Conservation (phyloP, 2,113 vertebrate genomes). For the Anguilla rostrata region DNA sequence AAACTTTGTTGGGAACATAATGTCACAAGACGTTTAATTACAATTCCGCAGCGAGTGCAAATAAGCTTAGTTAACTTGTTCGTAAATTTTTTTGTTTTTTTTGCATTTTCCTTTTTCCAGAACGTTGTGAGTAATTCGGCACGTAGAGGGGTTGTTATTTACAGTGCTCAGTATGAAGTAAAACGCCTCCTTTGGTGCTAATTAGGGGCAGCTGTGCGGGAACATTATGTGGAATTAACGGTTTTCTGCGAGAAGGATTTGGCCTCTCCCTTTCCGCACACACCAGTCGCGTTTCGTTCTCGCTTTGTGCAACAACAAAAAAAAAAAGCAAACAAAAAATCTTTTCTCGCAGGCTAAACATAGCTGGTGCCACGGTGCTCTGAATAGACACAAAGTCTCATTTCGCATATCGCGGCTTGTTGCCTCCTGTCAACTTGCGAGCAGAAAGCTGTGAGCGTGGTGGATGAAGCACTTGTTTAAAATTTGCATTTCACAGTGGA, state of each 20-base stretch:
- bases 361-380: neutral
- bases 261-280: no score
- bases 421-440: neutral
- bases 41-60: neutral
- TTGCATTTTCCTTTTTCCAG: neutral
- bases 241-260: no score
- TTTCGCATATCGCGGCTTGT: neutral
- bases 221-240: neutral
- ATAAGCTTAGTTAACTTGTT: neutral
- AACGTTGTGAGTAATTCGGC: neutral
- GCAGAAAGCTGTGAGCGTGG: neutral
- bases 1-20: neutral
- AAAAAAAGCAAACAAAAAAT: no score
- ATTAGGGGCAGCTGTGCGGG: neutral
- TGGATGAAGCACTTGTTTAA: neutral
- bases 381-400: neutral
- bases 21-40: neutral
- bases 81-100: no score
- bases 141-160: neutral
- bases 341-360: neutral
- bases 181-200: neutral
- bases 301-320: no score
- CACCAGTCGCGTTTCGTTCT: no score
- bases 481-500: neutral
- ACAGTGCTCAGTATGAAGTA: neutral